These are phyloP conservation scores for Cololabis saira DNA, from an alignment of 2,113 vertebrate species.

Conservation along the genomic window DNA sequence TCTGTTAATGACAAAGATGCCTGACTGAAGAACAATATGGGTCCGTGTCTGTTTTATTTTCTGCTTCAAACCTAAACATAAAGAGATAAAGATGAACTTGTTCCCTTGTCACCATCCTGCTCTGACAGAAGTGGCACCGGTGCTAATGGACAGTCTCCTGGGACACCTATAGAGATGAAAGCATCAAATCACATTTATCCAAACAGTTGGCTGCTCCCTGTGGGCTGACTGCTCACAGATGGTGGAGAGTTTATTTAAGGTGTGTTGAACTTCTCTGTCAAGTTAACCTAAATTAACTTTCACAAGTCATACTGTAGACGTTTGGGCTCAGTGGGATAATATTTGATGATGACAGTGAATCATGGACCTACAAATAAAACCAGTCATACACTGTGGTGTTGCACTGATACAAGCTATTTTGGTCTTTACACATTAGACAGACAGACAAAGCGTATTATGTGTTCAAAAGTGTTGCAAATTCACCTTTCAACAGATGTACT, in stretches of 20 bases:
- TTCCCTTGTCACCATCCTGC: slow-evolving; percentile 30
- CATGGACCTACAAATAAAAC: background rate
- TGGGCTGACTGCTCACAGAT: slow-evolving; percentile 61
- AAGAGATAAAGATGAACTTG: slow-evolving; percentile 15
- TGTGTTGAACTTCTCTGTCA: slow-evolving; percentile 57
- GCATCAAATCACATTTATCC: slow-evolving; percentile 59
- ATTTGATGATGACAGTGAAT: slow-evolving; percentile 12
- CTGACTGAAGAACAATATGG: slow-evolving; percentile 7
- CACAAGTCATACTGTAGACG: slow-evolving; percentile 23
- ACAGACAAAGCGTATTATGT: no score
- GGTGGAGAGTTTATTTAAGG: slow-evolving; percentile 48
- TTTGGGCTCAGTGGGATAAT: slow-evolving; percentile 28
- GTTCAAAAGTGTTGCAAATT: no score
- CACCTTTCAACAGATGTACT: no score
- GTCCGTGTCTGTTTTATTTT: slow-evolving; percentile 9
- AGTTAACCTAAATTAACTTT: slow-evolving; percentile 58
- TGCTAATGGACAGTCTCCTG: slow-evolving; percentile 50
- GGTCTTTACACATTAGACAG: no score
- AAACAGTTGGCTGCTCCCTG: slow-evolving; percentile 63
- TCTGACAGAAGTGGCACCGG: slow-evolving; percentile 24
- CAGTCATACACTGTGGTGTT: background rate
- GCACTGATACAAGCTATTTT: background rate
- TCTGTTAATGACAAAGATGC: slow-evolving; percentile 1
- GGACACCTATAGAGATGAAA: slow-evolving; percentile 32
- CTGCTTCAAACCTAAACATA: slow-evolving; percentile 3